Percentiles rank a stretch among this genome's conserved stretches.
Conservation (phyloP, 2,113 vertebrate genomes). For the Oncorhynchus gorbuscha region DNA sequence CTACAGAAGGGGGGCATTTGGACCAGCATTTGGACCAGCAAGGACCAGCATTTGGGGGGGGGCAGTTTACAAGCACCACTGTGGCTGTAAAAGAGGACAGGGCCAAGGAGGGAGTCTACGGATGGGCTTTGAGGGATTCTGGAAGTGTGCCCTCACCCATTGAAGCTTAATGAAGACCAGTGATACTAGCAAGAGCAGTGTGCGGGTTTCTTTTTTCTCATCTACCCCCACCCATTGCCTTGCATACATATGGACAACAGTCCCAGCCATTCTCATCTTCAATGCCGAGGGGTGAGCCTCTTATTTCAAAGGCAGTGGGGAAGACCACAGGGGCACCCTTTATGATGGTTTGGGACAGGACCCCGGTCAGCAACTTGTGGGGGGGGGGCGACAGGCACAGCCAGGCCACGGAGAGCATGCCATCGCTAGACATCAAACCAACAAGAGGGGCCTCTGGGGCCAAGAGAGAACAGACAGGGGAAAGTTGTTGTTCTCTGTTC, state of each 20-base stretch:
- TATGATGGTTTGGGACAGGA: constrained; percentile 41
- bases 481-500: constrained; percentile 1
- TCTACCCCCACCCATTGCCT: neutral
- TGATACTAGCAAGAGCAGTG: no score
- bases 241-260: constrained; percentile 18
- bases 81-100: no score
- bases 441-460: constrained; percentile 20
- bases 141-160: constrained; percentile 15
- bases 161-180: no score
- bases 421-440: constrained; percentile 45
- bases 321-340: constrained; percentile 26
- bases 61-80: no score
- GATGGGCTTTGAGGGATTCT: no score
- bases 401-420: constrained; percentile 41
- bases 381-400: constrained; percentile 30
- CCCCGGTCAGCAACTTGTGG: constrained; percentile 46
- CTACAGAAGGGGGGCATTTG: no score
- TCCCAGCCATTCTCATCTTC: neutral
- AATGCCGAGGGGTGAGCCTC: constrained; percentile 24
- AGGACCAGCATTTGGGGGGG: no score
- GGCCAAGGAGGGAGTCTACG: no score
- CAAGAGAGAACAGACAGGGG: constrained; percentile 27
- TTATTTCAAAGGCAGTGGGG: constrained; percentile 41
- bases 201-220: no score
- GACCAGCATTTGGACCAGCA: no score